Evolutionary conservation across 53 echinoderm and acorn worm species (phyloP), one percentile per base, ranked within the genome.

Genomic region (Apostichopus leukothele): DNA sequence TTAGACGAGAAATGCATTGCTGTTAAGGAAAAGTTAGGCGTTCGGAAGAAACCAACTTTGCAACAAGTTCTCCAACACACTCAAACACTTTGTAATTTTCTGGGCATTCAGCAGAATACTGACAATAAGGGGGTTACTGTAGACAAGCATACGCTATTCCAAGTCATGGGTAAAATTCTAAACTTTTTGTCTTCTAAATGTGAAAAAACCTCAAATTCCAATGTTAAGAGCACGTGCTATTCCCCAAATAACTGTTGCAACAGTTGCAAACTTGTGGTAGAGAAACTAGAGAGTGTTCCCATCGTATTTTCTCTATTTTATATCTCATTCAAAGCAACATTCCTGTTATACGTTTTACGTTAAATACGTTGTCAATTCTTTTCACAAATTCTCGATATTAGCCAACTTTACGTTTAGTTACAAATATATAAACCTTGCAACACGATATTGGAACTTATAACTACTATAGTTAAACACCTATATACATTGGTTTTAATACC

Each of bases 71-170:
- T 84, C 1, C 39, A 25, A 39, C 84, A 76, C 76, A 76, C 51
- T 12, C 76, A 76, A 19, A 76, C 76, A 76, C 76, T 76, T 76
- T 76, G 22, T 26, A 76, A 76, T 76, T 22, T 0, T 19, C 76
- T 76, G 22, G 22, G 22, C 11, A 1, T 4, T 76, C 27, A 76
- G 23, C 9, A 7, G 0, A 14, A 74, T 23, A 13, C 51, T 51
- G 76, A 51, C 5, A 5, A 13, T 4, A 76, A 19, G 23, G 76
- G 39, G 4, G 12, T 76, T 7, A 76, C 22, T 50, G 27, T 7
- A 22, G 11, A 50, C n/a, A 10, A 2, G 12, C 9, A 7, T 21
- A 27, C 51, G 8, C 27, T 76, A 12, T 76, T 7, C 0, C 5
- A 76, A 13, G 25, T 76, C 12, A 11, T 76, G 23, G 0, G 11